Evolutionary conservation across 2,113 vertebrate genomes (phyloP).

Genomic region (Rhea pennata): DNA sequence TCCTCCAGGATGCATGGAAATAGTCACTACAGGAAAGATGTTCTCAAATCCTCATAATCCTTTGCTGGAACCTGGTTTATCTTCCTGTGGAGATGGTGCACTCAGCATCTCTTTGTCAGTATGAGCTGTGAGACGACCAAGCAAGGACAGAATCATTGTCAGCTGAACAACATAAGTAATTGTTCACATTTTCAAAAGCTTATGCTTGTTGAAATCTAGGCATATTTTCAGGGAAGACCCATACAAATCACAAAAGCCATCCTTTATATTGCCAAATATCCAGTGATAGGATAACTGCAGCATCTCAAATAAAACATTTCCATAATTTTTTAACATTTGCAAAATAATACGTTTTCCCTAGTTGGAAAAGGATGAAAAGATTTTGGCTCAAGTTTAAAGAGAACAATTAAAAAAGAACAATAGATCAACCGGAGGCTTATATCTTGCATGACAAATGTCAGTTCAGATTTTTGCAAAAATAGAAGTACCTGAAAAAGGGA

Average conservation of each 20-base stretch:
- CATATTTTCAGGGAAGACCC: not conserved
- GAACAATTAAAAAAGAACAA: not conserved
- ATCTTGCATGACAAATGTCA: not conserved
- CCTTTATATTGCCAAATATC: not conserved
- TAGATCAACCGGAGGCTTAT: not conserved
- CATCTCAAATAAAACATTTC: not conserved
- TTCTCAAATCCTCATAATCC: not conserved
- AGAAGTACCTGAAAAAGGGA: not conserved
- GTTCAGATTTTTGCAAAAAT: not conserved
- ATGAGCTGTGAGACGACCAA: not conserved
- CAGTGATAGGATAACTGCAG: not conserved
- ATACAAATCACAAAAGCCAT: not conserved
- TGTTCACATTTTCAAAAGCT: not conserved
- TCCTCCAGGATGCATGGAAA: not conserved
- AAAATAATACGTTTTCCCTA: not conserved
- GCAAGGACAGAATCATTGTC: not conserved
- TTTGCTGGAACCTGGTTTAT: not conserved
- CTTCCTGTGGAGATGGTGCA: not conserved
- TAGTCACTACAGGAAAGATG: not conserved
- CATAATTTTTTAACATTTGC: not conserved
- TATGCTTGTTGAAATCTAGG: not conserved
- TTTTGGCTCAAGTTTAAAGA: not conserved
- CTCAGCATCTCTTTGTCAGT: accelerated
- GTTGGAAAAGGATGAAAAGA: not conserved
- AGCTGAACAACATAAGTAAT: not conserved